Evolutionary conservation across 2,113 vertebrate species (phyloP).

Genomic region (Serinus canaria): DNA sequence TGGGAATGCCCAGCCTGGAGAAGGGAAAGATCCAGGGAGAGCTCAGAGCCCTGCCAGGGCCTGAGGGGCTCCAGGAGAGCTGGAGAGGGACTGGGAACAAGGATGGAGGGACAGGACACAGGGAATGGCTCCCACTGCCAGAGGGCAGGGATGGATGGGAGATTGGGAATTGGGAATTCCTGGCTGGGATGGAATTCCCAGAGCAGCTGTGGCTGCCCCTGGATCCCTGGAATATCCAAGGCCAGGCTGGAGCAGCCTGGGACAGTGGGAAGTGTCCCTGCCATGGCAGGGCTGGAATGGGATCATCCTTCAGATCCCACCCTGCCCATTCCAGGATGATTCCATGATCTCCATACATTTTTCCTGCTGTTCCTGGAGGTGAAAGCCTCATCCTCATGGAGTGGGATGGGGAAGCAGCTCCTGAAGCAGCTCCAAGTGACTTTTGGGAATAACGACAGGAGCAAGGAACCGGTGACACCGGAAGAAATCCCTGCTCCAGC

Average conservation of each 20-base stretch:
- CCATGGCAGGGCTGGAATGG: neutral
- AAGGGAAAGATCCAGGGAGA: fast-evolving
- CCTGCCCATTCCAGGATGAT: neutral
- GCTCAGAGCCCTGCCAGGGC: neutral
- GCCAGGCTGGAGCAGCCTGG: fast-evolving
- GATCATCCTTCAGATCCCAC: neutral
- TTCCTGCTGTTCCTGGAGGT: neutral
- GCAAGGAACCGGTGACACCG: fast-evolving
- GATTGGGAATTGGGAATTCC: neutral
- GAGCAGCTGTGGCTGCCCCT: neutral
- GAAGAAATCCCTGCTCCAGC: neutral
- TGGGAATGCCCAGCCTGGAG: neutral
- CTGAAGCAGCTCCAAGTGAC: neutral
- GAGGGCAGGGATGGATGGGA: neutral
- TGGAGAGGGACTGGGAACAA: neutral
- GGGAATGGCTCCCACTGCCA: neutral
- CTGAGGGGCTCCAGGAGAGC: neutral
- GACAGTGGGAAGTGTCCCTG: neutral
- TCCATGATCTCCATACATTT: neutral
- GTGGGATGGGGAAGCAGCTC: neutral
- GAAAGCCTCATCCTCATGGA: neutral
- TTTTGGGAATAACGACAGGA: fast-evolving
- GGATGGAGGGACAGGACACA: neutral
- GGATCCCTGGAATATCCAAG: neutral
- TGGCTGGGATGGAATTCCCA: neutral